Base-by-base conservation (phyloP, 2,888 invertebrate species). In the Exocentrus adspersus region DNA sequence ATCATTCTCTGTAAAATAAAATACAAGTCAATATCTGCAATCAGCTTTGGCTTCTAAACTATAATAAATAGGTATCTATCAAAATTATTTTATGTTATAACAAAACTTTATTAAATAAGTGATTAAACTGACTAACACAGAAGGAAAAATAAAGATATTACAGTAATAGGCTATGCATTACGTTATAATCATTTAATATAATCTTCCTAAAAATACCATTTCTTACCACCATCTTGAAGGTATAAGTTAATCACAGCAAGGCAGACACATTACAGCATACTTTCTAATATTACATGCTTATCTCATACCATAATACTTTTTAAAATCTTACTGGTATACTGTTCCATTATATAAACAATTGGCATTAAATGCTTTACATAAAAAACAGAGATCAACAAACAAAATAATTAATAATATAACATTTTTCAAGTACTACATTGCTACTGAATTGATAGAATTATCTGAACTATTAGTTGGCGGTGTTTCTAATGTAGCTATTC, bases 401-500 rank as follows among this genome's bases (percentile, higher is more conserved):
- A 46, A 48, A 51, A 53, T 46, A 58, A 48, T 50, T 45, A 58
- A 42, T 46, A 10, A 51, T 52, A 32, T 42, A 24, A 53, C 10
- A 14, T 28, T 41, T 10, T 32, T 19, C 51, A 42, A 57, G n/a
- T n/a, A 43, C 67, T 80, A 80, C 56, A 78, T 76, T 59, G 80
- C 79, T 72, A 80, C 74, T 45, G 81, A 81, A 73, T 77, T 79
- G 53, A 78, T 70, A 20, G 80, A 80, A 73, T 81, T 80, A 45
- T 80, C 81, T 41, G 79, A 79, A 76, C 80, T 81, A 73, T 80
- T 80, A 54, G 81, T 80, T 41, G 80, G 78, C 2, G 82, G 81
- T 7, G 79, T 80, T 75, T 85, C 85, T 69, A 85, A 75, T 45
- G 83, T 75, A 45, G 82, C 79, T 78, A 85, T 84, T 72, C 81